Percentiles rank a stretch among this genome's conserved stretches.
Evolutionary conservation across 2,113 vertebrate species (phyloP).

Genomic region (Diphyllodes magnificus): DNA sequence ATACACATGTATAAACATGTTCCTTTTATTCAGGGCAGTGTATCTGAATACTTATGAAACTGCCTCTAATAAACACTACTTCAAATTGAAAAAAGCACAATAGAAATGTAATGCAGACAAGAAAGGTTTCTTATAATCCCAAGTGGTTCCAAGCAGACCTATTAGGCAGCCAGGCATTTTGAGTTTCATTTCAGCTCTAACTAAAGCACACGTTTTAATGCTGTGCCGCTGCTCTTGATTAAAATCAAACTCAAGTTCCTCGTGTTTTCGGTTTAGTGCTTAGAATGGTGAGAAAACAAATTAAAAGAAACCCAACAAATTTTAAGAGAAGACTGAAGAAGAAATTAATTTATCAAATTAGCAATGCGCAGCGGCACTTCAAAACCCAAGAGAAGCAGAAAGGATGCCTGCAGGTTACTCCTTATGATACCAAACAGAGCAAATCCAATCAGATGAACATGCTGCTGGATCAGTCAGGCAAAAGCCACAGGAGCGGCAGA

Average conservation of each 20-base stretch:
- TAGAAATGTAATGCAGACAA: not conserved
- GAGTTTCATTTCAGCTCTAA: not conserved
- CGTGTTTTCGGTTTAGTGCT: not conserved
- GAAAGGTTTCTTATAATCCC: not conserved
- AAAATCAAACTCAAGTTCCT: not conserved
- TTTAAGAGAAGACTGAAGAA: not conserved
- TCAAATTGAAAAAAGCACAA: not conserved
- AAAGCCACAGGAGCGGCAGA: not conserved
- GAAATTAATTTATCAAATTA: slow-evolving; percentile 45
- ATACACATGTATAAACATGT: not conserved
- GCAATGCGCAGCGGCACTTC: not conserved
- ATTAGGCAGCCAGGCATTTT: not conserved
- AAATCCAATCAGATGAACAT: slow-evolving; percentile 57
- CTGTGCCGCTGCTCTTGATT: not conserved
- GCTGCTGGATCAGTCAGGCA: slow-evolving; percentile 18
- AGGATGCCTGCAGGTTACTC: slow-evolving; percentile 31
- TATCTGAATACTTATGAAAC: not conserved
- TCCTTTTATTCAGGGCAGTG: not conserved
- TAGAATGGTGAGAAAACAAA: not conserved
- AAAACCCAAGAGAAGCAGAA: not conserved
- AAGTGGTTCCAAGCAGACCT: not conserved
- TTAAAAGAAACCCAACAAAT: not conserved
- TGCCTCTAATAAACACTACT: not conserved
- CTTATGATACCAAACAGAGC: slow-evolving; percentile 39
- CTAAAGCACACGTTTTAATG: not conserved